Conservation (phyloP, 2,797 vertebrate species). For the Cyprinella venusta region DNA sequence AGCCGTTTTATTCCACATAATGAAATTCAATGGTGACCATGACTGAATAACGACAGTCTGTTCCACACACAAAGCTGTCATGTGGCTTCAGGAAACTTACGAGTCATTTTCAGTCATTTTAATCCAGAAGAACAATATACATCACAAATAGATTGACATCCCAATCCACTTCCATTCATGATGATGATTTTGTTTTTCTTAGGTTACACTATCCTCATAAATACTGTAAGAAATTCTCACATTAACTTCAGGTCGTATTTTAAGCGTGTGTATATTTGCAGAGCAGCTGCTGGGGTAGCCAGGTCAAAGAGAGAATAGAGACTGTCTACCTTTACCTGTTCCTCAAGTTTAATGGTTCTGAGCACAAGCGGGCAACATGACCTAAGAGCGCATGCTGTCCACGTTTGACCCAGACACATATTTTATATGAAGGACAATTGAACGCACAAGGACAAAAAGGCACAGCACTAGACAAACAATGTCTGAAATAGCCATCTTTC, state of each 20-base stretch:
- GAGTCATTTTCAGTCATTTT: no score
- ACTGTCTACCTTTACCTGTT: constrained; percentile 36
- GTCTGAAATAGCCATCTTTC: neutral
- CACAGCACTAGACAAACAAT: constrained; percentile 12
- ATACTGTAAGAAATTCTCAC: neutral
- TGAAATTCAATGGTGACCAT: neutral
- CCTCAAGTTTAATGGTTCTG: constrained; percentile 32
- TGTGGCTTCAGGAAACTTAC: no score
- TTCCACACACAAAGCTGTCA: no score
- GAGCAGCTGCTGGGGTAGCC: constrained; percentile 30
- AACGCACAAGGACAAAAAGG: constrained; percentile 37
- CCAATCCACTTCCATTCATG: neutral
- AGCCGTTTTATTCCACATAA: neutral
- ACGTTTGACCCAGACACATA: constrained; percentile 24
- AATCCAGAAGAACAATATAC: no score
- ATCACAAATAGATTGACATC: neutral
- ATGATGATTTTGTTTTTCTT: neutral
- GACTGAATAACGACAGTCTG: neutral
- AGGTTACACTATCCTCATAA: neutral
- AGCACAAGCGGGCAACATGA: constrained; percentile 2
- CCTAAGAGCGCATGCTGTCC: constrained; percentile 14
- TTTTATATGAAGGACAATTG: constrained; percentile 39
- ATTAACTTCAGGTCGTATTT: neutral
- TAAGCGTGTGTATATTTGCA: neutral
- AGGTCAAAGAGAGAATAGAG: constrained; percentile 32